Evolutionary conservation across 2,113 vertebrate genomes (phyloP), one percentile per base, ranked within the genome.

Genomic region (Nansenia antarctica): DNA sequence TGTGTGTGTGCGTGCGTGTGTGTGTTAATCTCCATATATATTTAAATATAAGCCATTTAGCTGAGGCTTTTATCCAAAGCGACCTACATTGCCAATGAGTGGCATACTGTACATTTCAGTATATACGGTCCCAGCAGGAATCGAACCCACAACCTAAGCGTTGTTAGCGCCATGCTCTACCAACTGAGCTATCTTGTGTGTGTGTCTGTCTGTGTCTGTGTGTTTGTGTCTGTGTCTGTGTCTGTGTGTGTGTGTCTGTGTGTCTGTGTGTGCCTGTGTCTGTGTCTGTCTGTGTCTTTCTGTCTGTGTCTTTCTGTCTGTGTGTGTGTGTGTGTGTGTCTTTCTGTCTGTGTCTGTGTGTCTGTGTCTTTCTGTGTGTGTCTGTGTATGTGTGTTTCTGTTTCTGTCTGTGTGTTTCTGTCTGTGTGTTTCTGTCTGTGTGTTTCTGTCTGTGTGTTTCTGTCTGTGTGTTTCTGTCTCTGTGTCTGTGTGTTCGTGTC

Each of bases 151-250:
- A n/a, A n/a, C n/a, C n/a, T n/a, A n/a, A n/a, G n/a, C n/a, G n/a
- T n/a, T n/a, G n/a, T n/a, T n/a, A n/a, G n/a, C n/a, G n/a, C n/a
- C n/a, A n/a, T n/a, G n/a, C n/a, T n/a, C n/a, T n/a, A n/a, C n/a
- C n/a, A n/a, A n/a, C n/a, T n/a, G n/a, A n/a, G n/a, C n/a, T n/a
- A n/a, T n/a, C n/a, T n/a, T 27, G 0, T 11, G 15, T 11, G 3
- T 52, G 49, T 22, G 49, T 22, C 0, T 53, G 97, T 98, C 34
- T 39, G 22, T 39, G 20, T 67, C 3, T 35, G 7, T 15, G 9
- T 27, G 0, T 11, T 11, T 11, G 3, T 52, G 49, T 22, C n/a
- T 22, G 2, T 53, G 1, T n/a, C n/a, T n/a, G 97, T 98, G 34
- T 39, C 11, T 39, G 20, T 67, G 11, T 35, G 7, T 15, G 9